phyloP scores from a whole-genome alignment of 2,113 vertebrate species.

The Sinocyclocheilus rhinocerous region DNA sequence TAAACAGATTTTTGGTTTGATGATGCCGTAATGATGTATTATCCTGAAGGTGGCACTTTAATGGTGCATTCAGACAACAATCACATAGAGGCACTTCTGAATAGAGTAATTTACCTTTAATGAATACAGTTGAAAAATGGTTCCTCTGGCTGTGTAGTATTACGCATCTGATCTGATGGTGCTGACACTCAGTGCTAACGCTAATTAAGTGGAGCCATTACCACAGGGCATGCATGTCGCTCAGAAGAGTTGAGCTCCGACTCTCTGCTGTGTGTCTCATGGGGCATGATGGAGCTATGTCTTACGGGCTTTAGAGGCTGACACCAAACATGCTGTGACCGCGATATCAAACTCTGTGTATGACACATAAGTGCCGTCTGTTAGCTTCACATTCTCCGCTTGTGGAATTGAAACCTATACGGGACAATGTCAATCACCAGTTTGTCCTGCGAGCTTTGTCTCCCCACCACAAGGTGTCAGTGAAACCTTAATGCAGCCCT shows the following conservation, averaged over 20 bases:
- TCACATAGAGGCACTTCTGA: conserved; percentile 15
- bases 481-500: conserved; percentile 51
- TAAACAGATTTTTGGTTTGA: conserved; percentile 7
- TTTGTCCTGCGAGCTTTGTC: conserved; percentile 29
- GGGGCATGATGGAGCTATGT: conserved; percentile 41
- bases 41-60: not conserved
- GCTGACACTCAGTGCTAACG: conserved; percentile 39
- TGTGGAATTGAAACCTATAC: conserved; percentile 12
- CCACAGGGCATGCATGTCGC: conserved; percentile 25
- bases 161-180: conserved; percentile 45
- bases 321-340: conserved; percentile 19
- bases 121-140: not conserved
- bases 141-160: conserved; percentile 31
- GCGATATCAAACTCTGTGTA: not conserved
- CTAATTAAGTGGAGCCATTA: conserved; percentile 54
- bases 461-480: conserved; percentile 57
- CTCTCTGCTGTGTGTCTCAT: conserved; percentile 24
- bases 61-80: conserved; percentile 29
- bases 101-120: conserved; percentile 9
- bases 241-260: not conserved
- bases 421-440: conserved; percentile 22
- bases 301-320: conserved; percentile 25
- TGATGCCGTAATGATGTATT: conserved; percentile 17
- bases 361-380: conserved; percentile 38
- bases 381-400: not conserved